Base-by-base conservation (phyloP, 2,888 invertebrate genomes). In the Choreutis nemorana region DNA sequence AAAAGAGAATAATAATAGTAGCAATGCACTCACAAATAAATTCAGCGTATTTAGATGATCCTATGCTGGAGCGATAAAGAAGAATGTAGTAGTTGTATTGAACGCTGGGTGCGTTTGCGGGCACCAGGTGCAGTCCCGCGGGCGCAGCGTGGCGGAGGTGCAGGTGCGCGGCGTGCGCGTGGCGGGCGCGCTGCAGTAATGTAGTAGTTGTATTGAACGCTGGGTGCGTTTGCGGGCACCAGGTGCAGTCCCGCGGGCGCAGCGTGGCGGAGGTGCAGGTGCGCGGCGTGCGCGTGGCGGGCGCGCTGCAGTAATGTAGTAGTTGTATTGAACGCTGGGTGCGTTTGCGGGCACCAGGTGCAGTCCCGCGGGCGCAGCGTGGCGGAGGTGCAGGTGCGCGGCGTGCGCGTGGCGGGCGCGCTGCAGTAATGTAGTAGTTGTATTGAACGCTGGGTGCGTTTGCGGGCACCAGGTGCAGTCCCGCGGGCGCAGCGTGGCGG, bases 211-310 rank as follows among this genome's bases (percentile, higher is more conserved):
- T n/a, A n/a, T n/a, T n/a, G n/a, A n/a, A n/a, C n/a, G n/a, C n/a
- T n/a, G n/a, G n/a, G n/a, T n/a, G n/a, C n/a, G n/a, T n/a, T n/a
- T n/a, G 2, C 3, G 6, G 6, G 7, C n/a, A 23, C 23, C 71
- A 87, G 73, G 82, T 94, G 35, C 93, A 94, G 57, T 91, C 91
- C 1, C 81, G 87, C 55, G 94, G 94, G 4, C 84, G 94, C 41
- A 91, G 94, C 60, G 88, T 97, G 30, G 96, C 94, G 0, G 97
- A 97, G 63, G 80, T 97, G 32, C 95, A 96, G 73, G 93, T 97
- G 15, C 87, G 90, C 33, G 94, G 18, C 8, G 18, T 18, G 5
- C 18, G 18, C 18, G 18, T 18, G 18, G 5, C 18, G 5, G 5
- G 18, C 18, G 18, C 18, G 18, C 8, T 18, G 18, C 18, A 6